phyloP scores from a whole-genome alignment of 2,888 invertebrate species.

The Pseudanteris insignis region DNA sequence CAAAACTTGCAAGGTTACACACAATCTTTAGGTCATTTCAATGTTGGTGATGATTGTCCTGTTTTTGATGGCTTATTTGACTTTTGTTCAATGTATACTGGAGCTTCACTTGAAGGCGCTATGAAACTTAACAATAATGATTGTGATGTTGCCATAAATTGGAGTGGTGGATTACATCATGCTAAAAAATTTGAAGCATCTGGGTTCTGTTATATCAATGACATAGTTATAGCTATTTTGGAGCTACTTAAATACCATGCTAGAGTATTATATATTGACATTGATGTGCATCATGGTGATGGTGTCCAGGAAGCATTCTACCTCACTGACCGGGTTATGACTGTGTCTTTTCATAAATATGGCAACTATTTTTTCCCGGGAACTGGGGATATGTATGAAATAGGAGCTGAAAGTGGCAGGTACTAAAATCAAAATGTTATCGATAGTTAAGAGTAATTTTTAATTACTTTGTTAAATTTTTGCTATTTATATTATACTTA shows the following conservation, averaged over 20 bases:
- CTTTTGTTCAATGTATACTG: conserved; percentile 98
- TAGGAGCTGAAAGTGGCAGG: conserved; percentile 88
- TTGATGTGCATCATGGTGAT: conserved; percentile 94
- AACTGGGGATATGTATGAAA: conserved; percentile 83
- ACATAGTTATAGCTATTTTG: conserved; percentile 96
- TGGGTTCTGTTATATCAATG: conserved; percentile 99
- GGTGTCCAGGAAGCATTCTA: conserved; percentile 99
- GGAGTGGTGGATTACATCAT: conserved; percentile 99
- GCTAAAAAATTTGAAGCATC: conserved; percentile 99
- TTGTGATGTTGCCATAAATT: conserved; percentile 98
- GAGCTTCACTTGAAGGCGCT: conserved; percentile 96
- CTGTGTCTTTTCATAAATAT: conserved; percentile 98
- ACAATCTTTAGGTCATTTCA: conserved; percentile 91
- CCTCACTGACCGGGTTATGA: conserved; percentile 99
- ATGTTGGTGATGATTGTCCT: conserved; percentile 98
- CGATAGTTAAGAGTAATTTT: no score
- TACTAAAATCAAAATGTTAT: no score
- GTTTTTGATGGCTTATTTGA: conserved; percentile 97
- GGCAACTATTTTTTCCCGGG: conserved; percentile 98
- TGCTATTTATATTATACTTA: no score
- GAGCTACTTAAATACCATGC: conserved; percentile 98
- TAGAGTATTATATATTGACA: conserved; percentile 96
- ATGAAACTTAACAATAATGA: conserved; percentile 94
- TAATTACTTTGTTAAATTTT: no score
- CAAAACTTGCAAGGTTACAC: conserved; percentile 94